Conservation (phyloP, 2,888 invertebrate genomes). For the Leucozona laternaria region DNA sequence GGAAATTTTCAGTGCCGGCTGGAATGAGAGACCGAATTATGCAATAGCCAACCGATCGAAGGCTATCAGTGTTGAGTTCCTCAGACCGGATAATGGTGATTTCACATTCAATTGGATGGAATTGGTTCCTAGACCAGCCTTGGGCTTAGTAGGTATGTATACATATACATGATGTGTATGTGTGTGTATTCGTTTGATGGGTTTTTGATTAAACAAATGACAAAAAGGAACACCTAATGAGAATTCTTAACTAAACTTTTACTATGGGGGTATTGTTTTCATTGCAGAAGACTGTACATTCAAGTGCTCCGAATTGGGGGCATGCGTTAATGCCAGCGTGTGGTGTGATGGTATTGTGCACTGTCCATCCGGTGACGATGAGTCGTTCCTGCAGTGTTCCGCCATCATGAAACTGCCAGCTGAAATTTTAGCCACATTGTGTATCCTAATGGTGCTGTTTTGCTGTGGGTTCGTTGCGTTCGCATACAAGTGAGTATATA, state of each 20-base stretch:
- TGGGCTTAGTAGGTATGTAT: constrained; percentile 83
- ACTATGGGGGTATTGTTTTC: not conserved
- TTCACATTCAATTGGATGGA: constrained; percentile 94
- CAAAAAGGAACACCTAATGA: constrained; percentile 31
- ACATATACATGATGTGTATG: constrained; percentile 69
- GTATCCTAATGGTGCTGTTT: constrained; percentile 84
- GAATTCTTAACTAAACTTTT: constrained; percentile 2
- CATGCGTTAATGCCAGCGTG: constrained; percentile 90
- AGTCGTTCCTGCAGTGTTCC: constrained; percentile 91
- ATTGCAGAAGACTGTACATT: constrained; percentile 89
- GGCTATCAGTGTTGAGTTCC: constrained; percentile 91
- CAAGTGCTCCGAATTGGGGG: constrained; percentile 91
- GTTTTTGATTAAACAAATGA: constrained; percentile 19
- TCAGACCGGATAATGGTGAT: constrained; percentile 89
- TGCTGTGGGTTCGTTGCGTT: constrained; percentile 84
- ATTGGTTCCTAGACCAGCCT: constrained; percentile 85
- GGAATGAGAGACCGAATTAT: constrained; percentile 87
- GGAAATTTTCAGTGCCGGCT: constrained; percentile 94
- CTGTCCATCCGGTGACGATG: constrained; percentile 92
- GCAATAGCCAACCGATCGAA: constrained; percentile 86
- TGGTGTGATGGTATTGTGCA: constrained; percentile 92
- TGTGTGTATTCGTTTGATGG: constrained; percentile 4
- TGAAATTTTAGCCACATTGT: constrained; percentile 87
- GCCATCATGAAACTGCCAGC: constrained; percentile 90
- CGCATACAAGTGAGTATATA: constrained; percentile 84